Conservation (phyloP, 2,797 vertebrate species). For the Gallinago solitaria region DNA sequence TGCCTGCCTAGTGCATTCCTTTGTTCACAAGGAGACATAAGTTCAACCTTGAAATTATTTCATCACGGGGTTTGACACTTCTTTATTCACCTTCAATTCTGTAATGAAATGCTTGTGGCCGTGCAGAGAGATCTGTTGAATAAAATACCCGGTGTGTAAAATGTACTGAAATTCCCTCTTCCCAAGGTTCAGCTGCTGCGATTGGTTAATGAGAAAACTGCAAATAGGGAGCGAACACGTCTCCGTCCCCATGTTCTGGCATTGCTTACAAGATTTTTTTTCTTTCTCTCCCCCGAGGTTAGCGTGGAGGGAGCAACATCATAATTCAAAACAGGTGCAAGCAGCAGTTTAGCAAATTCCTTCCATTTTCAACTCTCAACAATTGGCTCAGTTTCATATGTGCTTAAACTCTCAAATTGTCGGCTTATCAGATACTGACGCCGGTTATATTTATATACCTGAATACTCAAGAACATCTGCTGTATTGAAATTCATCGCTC, state of each 20-base stretch:
- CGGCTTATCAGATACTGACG: conserved; percentile 29
- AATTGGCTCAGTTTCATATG: neutral
- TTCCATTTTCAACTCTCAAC: conserved; percentile 38
- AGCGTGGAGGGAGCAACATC: neutral
- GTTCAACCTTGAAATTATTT: neutral
- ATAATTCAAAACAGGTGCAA: conserved; percentile 53
- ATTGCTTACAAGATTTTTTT: neutral
- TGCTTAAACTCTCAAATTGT: neutral
- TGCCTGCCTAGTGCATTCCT: neutral
- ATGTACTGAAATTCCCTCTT: neutral
- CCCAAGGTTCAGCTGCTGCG: neutral
- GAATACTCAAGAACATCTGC: conserved; percentile 66
- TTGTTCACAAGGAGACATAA: neutral
- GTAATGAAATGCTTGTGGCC: neutral
- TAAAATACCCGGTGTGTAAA: neutral
- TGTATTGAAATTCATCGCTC: conserved; percentile 50
- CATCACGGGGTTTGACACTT: neutral
- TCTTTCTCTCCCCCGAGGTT: neutral
- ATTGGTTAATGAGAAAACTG: neutral
- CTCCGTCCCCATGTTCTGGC: neutral
- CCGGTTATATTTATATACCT: conserved; percentile 67
- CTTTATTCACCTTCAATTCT: conserved; percentile 6
- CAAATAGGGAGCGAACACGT: neutral
- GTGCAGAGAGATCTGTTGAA: neutral
- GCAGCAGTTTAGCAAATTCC: conserved; percentile 30